Evolutionary conservation across 23 tunicate species (phyloP).

Genomic region (Botrylloides violaceus): DNA sequence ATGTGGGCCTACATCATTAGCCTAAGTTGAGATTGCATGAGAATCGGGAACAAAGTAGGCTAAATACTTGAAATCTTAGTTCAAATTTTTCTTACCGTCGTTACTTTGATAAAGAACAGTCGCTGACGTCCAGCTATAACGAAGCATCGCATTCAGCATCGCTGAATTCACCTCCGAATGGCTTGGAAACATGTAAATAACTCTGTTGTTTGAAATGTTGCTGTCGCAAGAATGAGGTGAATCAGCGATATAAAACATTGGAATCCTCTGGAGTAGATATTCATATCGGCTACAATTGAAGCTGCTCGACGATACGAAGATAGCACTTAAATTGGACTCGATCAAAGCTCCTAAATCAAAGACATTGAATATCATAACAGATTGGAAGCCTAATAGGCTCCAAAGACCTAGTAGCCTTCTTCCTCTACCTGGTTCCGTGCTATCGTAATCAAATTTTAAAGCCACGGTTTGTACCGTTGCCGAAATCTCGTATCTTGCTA

Average conservation of each 20-base stretch:
- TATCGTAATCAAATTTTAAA: background rate
- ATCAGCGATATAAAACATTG: conserved; percentile 27
- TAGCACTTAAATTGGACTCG: conserved; percentile 12
- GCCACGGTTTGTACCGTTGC: background rate
- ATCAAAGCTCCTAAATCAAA: background rate
- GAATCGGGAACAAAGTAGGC: too few relatives aligned
- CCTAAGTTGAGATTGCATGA: background rate
- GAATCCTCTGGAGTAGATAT: conserved; percentile 3
- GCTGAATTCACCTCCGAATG: conserved; percentile 29
- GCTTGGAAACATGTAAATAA: conserved; percentile 33
- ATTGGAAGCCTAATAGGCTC: background rate
- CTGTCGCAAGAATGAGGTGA: conserved; percentile 24
- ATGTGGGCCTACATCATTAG: background rate
- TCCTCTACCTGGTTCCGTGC: background rate
- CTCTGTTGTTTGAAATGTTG: conserved; percentile 25
- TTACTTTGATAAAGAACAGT: conserved; percentile 45
- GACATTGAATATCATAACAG: background rate
- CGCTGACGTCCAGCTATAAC: conserved; percentile 46
- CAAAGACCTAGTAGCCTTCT: background rate
- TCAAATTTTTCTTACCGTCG: conserved; percentile 36
- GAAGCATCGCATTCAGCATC: conserved; percentile 33
- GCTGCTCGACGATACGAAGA: conserved; percentile 31
- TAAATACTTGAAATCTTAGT: too few relatives aligned
- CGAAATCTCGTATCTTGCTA: background rate
- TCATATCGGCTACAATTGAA: conserved; percentile 9